phyloP scores from a whole-genome alignment of 2,113 vertebrate genomes.

The Aegypius monachus region DNA sequence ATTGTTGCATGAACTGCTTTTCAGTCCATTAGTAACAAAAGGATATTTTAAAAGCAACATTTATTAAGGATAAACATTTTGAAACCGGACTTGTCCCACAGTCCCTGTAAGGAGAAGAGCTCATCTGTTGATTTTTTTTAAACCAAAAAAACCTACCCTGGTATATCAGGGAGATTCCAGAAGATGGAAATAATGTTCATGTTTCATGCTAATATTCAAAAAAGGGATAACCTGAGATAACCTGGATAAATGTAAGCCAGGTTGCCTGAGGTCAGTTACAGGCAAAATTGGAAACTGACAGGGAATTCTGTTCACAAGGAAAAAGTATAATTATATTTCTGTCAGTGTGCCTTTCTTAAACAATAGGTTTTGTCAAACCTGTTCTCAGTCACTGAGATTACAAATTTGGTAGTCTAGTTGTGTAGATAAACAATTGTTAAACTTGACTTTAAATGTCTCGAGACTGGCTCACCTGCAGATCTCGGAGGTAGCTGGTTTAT shows the following conservation, averaged over 20 bases:
- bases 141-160: rapidly evolving
- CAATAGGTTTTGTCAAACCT: background rate
- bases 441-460: background rate
- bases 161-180: background rate
- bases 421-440: background rate
- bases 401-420: background rate
- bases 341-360: background rate
- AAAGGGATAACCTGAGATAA: background rate
- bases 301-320: background rate
- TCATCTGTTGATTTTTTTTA: background rate
- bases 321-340: background rate
- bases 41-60: background rate
- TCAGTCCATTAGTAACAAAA: background rate
- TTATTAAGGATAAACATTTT: background rate
- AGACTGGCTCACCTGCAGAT: background rate
- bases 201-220: background rate
- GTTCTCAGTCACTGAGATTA: background rate
- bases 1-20: background rate
- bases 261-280: background rate
- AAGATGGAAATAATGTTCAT: background rate
- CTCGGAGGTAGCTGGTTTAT: background rate
- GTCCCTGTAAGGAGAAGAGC: background rate
- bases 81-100: background rate
- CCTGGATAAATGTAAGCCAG: background rate
- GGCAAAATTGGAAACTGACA: background rate